Conservation (phyloP, 2,797 vertebrate genomes). For the Parauchenoglanis ngamensis region DNA sequence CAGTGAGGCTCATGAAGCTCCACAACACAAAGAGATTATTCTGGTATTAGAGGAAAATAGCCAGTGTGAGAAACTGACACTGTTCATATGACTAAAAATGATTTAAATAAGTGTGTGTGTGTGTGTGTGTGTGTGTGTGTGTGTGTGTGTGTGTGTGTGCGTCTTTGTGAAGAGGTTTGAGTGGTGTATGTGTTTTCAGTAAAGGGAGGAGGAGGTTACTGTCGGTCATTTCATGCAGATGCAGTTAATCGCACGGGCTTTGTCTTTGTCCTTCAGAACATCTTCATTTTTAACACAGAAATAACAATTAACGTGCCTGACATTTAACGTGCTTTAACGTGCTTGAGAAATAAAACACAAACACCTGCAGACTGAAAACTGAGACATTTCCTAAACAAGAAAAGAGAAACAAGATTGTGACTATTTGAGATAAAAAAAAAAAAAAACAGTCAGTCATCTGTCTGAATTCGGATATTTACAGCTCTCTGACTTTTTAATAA, state of each 20-base stretch:
- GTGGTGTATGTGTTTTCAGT: not conserved
- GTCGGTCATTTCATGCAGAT: constrained; percentile 69
- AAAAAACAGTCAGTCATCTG: not conserved
- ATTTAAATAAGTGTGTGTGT: not conserved
- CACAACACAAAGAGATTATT: not conserved
- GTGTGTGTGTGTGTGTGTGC: not conserved
- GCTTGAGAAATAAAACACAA: not conserved
- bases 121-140: not conserved
- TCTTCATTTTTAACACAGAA: not conserved
- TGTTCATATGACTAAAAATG: no score
- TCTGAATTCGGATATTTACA: not conserved
- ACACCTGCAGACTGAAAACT: not conserved
- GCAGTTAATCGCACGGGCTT: not conserved
- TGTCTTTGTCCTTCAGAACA: constrained; percentile 3
- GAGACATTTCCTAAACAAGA: not conserved
- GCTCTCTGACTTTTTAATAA: not conserved
- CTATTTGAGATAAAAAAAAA: not conserved
- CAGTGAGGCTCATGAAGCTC: not conserved
- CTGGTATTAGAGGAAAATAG: not conserved
- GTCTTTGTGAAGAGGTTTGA: not conserved
- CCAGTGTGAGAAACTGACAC: not conserved
- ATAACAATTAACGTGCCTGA: not conserved
- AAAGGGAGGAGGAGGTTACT: constrained; percentile 67
- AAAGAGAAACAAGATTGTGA: not conserved
- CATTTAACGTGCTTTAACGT: no score